phyloP scores from a whole-genome alignment of 1,140 invertebrate species.

The Penaeus chinensis region DNA sequence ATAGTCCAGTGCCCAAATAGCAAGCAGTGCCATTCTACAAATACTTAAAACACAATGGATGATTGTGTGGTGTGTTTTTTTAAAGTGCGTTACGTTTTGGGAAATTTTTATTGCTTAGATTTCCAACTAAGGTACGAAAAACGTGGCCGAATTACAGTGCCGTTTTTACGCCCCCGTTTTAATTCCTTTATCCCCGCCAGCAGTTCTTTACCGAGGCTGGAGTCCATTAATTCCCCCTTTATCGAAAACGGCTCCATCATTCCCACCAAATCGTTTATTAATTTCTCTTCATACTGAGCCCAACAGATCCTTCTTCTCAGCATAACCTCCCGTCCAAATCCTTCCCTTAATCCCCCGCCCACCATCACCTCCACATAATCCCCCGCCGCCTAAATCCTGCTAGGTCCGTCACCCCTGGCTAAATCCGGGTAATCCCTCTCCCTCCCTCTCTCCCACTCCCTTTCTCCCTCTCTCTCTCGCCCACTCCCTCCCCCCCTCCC shows the following conservation, averaged over 20 bases:
- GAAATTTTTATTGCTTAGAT: too few relatives aligned
- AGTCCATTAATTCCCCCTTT: neutral
- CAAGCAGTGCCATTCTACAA: too few relatives aligned
- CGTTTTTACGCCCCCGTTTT: neutral
- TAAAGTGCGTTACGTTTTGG: too few relatives aligned
- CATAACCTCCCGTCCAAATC: slow-evolving; percentile 38
- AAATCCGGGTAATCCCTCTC: too few relatives aligned
- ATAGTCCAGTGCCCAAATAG: too few relatives aligned
- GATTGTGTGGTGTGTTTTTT: too few relatives aligned
- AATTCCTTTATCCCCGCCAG: neutral
- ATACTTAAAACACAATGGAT: too few relatives aligned
- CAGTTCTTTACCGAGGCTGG: neutral
- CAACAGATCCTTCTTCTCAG: slow-evolving; percentile 34
- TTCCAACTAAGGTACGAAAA: too few relatives aligned
- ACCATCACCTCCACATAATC: neutral
- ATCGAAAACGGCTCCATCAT: neutral
- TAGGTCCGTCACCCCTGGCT: neutral
- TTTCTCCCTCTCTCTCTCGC: neutral
- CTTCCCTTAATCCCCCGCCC: slow-evolving; percentile 23
- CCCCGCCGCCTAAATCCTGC: neutral
- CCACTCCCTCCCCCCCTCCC: neutral
- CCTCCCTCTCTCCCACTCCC: neutral
- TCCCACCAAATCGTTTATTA: slow-evolving; percentile 25
- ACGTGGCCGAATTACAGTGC: too few relatives aligned
- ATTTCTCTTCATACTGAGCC: slow-evolving; percentile 28